Evolutionary conservation across 92 coral and sea anemone species (phyloP), one percentile per base, ranked within the genome.

Genomic region (Muricea muricata): DNA sequence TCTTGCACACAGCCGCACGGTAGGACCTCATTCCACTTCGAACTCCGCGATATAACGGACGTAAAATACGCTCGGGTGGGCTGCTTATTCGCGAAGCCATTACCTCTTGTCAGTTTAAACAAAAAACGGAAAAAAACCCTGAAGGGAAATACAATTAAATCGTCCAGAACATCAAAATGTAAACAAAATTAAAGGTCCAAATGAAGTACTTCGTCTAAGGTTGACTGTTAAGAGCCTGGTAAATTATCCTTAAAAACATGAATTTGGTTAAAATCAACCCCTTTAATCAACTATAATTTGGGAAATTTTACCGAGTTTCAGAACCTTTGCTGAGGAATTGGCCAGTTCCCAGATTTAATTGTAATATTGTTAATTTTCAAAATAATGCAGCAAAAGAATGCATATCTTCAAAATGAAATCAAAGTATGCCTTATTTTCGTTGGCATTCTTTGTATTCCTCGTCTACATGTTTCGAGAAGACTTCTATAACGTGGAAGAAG

Each of bases 1-100:
- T 94, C 71, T 88, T 94, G 83, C 98, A 95, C 46, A 95, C 87
- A 66, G 89, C 97, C 14, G 98, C 98, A 26, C 98, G 90, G 65
- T 93, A 95, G 87, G 85, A 87, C 26, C 97, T 80, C 58, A 78
- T 61, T 40, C 89, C 80, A 35, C 92, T 88, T 46, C 91, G 67
- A 28, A 91, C 61, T 21, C 92, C 88, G 7, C 87, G 89, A 48
- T 79, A 92, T 11, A 91, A 52, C 6, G 97, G 96, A 24, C 98
- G 85, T 55, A 95, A 81, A 17, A 95, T 84, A 34, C 98, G 92
- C 41, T 95, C 98, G 25, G 97, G 98, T 34, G 93, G 95, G 58
- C 81, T 76, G 15, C 45, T 24, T 28, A 76, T 76, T n/a, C 81
- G 67, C 15, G 67, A 50, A 47, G 81, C 81, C 81, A 76, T 76